These are phyloP conservation scores for Amia ocellicauda DNA, from an alignment of 2,113 vertebrate genomes.

Conservation along the genomic window DNA sequence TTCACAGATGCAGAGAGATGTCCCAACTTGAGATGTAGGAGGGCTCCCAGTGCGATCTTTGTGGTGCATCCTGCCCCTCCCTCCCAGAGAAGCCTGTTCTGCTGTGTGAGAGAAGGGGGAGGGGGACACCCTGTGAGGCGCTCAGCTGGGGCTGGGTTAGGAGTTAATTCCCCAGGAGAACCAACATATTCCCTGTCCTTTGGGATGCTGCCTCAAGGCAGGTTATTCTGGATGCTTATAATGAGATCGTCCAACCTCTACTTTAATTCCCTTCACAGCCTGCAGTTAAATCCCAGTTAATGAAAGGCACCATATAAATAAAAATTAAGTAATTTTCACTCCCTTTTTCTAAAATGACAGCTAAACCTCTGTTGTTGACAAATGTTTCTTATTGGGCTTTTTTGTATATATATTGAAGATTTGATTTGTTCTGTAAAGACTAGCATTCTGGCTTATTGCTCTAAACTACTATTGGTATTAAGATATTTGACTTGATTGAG, in stretches of 20 bases:
- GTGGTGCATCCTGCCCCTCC: too few species aligned
- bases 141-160: constrained; percentile 36
- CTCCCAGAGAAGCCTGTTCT: background rate
- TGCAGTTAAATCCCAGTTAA: constrained; percentile 60
- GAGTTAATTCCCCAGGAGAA: constrained; percentile 55
- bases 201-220: constrained; percentile 47
- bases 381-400: constrained; percentile 49
- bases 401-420: constrained; percentile 36
- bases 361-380: constrained; percentile 48
- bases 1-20: constrained; percentile 45
- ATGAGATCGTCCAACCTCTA: constrained; percentile 48
- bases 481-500: too few species aligned
- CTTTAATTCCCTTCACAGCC: constrained; percentile 59
- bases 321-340: constrained; percentile 64
- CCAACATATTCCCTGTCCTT: constrained; percentile 44
- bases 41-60: background rate
- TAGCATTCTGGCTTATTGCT: too few species aligned
- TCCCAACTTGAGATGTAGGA: constrained; percentile 46
- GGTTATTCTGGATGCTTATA: constrained; percentile 62
- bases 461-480: too few species aligned
- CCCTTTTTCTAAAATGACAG: constrained; percentile 50
- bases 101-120: constrained; percentile 19
- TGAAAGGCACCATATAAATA: constrained; percentile 63
- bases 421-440: constrained; percentile 41
- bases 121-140: constrained; percentile 24